Conservation (phyloP, 2,797 vertebrate species). For the Octomys mimax region DNA sequence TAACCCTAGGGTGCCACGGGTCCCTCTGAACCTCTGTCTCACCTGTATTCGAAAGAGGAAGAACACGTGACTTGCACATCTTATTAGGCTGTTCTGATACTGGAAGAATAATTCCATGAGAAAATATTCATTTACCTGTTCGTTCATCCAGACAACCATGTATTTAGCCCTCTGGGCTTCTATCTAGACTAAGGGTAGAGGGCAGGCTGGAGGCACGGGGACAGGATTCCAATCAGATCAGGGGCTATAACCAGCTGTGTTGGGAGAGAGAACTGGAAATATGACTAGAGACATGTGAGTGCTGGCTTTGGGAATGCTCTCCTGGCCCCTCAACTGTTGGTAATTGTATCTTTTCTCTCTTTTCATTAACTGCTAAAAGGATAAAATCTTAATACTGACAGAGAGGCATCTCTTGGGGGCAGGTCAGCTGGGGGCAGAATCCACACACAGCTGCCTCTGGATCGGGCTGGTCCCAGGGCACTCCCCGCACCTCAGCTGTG, state of each 20-base stretch:
- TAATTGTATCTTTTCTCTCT: constrained; percentile 51
- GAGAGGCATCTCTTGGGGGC: neutral
- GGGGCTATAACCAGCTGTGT: neutral
- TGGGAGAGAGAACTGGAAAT: neutral
- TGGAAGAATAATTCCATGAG: neutral
- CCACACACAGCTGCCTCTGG: neutral
- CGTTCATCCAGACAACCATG: neutral
- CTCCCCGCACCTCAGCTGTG: accelerated
- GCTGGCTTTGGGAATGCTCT: constrained; percentile 44
- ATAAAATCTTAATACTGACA: neutral
- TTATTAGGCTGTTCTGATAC: neutral
- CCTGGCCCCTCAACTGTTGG: neutral
- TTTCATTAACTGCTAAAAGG: constrained; percentile 41
- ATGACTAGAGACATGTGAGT: neutral
- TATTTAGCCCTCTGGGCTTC: neutral
- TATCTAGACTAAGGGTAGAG: neutral
- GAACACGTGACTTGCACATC: neutral
- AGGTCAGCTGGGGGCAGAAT: neutral
- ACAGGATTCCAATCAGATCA: constrained; percentile 1
- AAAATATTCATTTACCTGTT: neutral
- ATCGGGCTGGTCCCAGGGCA: accelerated
- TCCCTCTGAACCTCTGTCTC: neutral
- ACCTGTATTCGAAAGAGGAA: neutral
- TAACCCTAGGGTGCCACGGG: neutral
- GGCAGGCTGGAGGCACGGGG: accelerated